phyloP scores from a whole-genome alignment of 2,888 invertebrate species.

The Griposia aprilina region DNA sequence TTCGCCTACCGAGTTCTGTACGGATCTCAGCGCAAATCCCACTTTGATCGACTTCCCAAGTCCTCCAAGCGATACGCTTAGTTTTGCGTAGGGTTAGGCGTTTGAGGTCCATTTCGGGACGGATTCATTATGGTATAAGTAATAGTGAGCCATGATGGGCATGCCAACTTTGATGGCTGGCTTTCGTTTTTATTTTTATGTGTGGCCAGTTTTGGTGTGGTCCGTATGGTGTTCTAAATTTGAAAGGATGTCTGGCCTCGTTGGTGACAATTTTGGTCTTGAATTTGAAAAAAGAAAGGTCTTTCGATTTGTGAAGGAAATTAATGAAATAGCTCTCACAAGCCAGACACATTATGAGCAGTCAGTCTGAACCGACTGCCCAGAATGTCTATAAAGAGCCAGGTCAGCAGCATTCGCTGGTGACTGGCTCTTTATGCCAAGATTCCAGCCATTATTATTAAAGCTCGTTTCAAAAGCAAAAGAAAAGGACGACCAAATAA shows the following conservation, averaged over 20 bases:
- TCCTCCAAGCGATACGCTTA: slow-evolving; percentile 74
- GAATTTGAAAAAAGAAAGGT: neutral
- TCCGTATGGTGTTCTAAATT: slow-evolving; percentile 19
- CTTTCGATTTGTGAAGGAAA: too few relatives aligned
- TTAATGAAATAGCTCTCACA: too few relatives aligned
- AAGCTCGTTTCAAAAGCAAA: too few relatives aligned
- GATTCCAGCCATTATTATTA: too few relatives aligned
- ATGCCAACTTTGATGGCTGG: slow-evolving; percentile 29
- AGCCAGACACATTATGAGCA: too few relatives aligned
- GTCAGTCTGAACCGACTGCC: too few relatives aligned
- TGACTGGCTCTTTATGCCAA: too few relatives aligned
- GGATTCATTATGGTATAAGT: slow-evolving; percentile 66
- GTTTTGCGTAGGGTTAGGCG: slow-evolving; percentile 76
- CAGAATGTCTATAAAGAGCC: too few relatives aligned
- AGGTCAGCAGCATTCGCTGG: too few relatives aligned
- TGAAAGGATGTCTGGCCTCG: slow-evolving; percentile 19
- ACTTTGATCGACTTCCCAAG: slow-evolving; percentile 86
- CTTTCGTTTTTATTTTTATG: slow-evolving; percentile 48
- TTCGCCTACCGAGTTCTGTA: slow-evolving; percentile 67
- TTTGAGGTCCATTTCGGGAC: slow-evolving; percentile 73
- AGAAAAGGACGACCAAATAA: too few relatives aligned
- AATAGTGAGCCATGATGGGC: slow-evolving; percentile 32
- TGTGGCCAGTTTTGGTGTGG: slow-evolving; percentile 22
- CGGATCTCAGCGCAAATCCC: slow-evolving; percentile 83
- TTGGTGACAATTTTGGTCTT: neutral